phyloP scores from a whole-genome alignment of 2,888 invertebrate species.

The Machimus atricapillus region DNA sequence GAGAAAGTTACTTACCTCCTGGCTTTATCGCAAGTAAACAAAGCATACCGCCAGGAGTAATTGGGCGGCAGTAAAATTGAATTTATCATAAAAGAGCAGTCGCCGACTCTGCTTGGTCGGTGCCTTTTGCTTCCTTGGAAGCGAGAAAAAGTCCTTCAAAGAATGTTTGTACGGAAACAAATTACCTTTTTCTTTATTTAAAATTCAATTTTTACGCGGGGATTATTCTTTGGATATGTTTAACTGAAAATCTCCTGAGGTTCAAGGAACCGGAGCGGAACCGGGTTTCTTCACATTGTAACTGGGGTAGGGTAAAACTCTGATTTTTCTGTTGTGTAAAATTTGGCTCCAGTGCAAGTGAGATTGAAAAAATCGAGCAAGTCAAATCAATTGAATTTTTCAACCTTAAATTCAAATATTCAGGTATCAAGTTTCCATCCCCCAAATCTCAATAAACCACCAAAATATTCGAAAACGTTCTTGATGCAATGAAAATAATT shows the following conservation, averaged over 20 bases:
- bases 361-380: not conserved
- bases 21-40: not conserved
- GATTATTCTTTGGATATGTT: not conserved
- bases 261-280: not conserved
- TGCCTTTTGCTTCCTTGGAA: not conserved
- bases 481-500: not conserved
- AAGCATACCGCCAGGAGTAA: not conserved
- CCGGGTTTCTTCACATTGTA: not conserved
- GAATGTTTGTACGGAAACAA: not conserved
- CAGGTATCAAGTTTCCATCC: not conserved
- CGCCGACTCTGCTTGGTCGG: not conserved
- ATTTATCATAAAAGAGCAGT: not conserved
- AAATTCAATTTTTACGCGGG: not conserved
- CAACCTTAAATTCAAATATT: too few species aligned
- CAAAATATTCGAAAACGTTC: not conserved
- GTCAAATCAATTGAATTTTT: not conserved
- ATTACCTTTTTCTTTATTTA: not conserved
- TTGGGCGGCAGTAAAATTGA: not conserved
- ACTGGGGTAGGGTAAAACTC: not conserved
- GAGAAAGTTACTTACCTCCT: not conserved
- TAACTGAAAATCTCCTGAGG: not conserved
- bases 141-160: not conserved
- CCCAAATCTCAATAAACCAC: not conserved
- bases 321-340: not conserved
- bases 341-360: not conserved